Evolutionary conservation across 1,140 invertebrate species (phyloP).

Genomic region (Philotrypesis tridentata): DNA sequence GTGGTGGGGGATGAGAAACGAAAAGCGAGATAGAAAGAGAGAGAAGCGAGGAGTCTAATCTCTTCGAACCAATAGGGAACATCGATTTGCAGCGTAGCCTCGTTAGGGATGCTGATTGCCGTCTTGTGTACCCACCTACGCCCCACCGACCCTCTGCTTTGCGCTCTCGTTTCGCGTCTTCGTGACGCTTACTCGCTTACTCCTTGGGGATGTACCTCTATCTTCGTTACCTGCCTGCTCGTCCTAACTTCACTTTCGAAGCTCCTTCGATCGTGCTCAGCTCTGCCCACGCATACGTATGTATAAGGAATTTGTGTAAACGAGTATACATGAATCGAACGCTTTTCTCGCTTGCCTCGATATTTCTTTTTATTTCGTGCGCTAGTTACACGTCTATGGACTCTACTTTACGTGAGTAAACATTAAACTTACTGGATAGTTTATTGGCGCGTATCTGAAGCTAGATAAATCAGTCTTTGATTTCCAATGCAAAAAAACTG

Average conservation of each 20-base stretch:
- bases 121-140: slow-evolving; percentile 1
- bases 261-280: not conserved
- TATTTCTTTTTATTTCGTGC: slow-evolving; percentile 42
- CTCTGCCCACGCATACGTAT: not conserved
- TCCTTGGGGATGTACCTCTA: not conserved
- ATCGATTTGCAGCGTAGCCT: slow-evolving; percentile 28
- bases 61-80: slow-evolving; percentile 31
- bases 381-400: slow-evolving; percentile 22
- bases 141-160: not conserved
- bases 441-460: no score
- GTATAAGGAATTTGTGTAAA: not conserved
- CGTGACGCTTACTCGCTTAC: not conserved
- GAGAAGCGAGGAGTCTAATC: not conserved
- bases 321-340: not conserved
- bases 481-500: no score
- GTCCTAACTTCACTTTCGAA: not conserved
- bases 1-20: no score
- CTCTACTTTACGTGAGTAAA: no score
- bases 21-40: no score
- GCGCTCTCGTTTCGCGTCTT: not conserved
- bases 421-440: no score
- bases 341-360: not conserved
- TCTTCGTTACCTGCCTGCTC: not conserved
- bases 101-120: slow-evolving; percentile 48
- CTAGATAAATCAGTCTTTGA: no score